Percentiles rank a stretch among this genome's conserved stretches.
Evolutionary conservation across 2,888 invertebrate species (phyloP).

Genomic region (Alsophila aescularia): DNA sequence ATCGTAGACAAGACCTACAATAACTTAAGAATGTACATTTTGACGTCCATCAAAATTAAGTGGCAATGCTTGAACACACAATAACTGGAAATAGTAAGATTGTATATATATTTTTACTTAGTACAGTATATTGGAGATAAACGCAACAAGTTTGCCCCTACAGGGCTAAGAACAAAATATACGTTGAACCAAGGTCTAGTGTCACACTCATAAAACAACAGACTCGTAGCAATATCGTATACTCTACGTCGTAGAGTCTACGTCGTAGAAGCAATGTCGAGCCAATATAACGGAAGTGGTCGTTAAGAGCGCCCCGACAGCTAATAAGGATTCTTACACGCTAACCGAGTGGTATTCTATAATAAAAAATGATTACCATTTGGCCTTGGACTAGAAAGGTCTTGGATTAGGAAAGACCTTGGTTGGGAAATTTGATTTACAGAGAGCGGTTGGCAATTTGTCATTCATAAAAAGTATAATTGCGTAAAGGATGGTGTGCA

Average conservation of each 20-base stretch:
- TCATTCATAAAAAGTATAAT: neutral
- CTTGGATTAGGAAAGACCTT: constrained; percentile 15
- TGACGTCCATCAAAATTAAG: no score
- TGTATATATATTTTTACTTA: no score
- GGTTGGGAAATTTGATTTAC: constrained; percentile 19
- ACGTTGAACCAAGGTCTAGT: constrained; percentile 8
- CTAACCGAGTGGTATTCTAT: constrained; percentile 31
- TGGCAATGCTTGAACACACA: no score
- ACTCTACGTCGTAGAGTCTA: constrained; percentile 4
- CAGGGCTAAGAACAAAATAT: constrained; percentile 1
- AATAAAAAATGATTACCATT: constrained; percentile 41
- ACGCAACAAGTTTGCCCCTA: constrained; percentile 18
- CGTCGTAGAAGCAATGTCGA: constrained; percentile 27
- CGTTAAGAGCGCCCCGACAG: constrained; percentile 38
- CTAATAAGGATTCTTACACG: constrained; percentile 54
- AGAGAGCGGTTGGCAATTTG: neutral
- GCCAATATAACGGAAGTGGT: constrained; percentile 47
- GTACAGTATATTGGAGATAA: no score
- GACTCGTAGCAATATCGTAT: constrained; percentile 34
- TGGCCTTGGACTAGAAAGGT: constrained; percentile 29
- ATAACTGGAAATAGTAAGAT: no score
- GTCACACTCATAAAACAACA: constrained; percentile 33
- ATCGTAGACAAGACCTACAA: no score
- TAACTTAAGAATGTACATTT: no score
- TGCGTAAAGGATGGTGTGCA: neutral